These are phyloP conservation scores for Orthonyx spaldingii DNA, from an alignment of 2,113 vertebrate genomes.

Conservation along the genomic window DNA sequence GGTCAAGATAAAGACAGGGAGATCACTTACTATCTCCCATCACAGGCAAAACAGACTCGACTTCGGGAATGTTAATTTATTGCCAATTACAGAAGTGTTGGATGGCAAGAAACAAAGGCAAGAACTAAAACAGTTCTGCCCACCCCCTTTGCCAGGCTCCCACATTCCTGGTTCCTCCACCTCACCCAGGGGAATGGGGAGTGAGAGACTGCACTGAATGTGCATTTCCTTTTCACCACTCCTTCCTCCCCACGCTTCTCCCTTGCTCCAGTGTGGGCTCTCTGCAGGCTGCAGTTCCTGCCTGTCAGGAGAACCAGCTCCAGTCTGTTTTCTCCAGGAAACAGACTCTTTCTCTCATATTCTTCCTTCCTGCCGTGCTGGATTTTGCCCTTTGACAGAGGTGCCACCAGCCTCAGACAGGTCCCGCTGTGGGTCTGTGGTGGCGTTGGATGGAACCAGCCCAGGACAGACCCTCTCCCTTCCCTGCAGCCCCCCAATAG, in stretches of 20 bases:
- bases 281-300: background rate
- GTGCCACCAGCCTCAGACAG: fast-evolving
- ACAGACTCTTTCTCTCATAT: background rate
- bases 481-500: background rate
- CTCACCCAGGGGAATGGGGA: background rate
- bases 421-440: background rate
- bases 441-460: background rate
- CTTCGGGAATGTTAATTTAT: background rate
- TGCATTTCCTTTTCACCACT: background rate
- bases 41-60: background rate
- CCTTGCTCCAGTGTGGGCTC: background rate
- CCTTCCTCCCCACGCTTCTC: background rate
- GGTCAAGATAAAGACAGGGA: background rate
- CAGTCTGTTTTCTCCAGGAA: too few species aligned
- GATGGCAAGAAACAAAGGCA: background rate
- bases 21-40: background rate
- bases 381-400: background rate
- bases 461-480: background rate
- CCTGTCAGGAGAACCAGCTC: background rate
- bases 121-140: background rate
- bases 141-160: background rate
- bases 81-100: fast-evolving
- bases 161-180: background rate
- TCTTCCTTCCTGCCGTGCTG: fast-evolving
- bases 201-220: background rate